Conservation (phyloP, 2,797 vertebrate species). For the Pseudotriccus pelzelni region DNA sequence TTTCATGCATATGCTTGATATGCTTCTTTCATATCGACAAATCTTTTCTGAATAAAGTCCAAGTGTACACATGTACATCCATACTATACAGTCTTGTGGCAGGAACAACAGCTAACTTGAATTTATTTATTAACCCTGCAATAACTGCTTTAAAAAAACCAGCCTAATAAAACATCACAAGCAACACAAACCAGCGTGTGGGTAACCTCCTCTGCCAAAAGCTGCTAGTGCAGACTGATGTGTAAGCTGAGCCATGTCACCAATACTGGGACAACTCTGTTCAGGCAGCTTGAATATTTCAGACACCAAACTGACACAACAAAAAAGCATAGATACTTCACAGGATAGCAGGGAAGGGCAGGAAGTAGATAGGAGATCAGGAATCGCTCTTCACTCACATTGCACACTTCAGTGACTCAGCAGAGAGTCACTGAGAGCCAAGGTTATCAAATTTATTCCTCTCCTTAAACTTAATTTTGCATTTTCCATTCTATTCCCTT, state of each 20-base stretch:
- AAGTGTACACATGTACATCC: neutral
- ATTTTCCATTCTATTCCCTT: neutral
- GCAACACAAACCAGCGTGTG: neutral
- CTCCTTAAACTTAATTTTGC: neutral
- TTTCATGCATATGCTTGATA: neutral
- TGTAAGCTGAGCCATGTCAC: neutral
- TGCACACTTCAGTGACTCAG: constrained; percentile 6
- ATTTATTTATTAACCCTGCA: neutral
- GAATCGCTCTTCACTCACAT: neutral
- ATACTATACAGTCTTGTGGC: neutral
- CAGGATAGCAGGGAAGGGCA: neutral
- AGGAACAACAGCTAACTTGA: neutral
- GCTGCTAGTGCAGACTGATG: neutral
- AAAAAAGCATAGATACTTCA: neutral
- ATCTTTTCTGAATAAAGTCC: neutral
- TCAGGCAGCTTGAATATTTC: neutral
- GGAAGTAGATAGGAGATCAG: neutral
- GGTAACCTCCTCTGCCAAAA: neutral
- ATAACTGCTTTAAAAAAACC: neutral
- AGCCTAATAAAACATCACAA: neutral
- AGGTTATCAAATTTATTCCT: neutral
- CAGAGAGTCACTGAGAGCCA: neutral
- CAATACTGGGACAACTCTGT: neutral
- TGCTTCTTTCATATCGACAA: neutral
- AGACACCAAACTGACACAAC: neutral